Evolutionary conservation across 2,797 vertebrate genomes (phyloP).

Genomic region (Xenentodon cancila): DNA sequence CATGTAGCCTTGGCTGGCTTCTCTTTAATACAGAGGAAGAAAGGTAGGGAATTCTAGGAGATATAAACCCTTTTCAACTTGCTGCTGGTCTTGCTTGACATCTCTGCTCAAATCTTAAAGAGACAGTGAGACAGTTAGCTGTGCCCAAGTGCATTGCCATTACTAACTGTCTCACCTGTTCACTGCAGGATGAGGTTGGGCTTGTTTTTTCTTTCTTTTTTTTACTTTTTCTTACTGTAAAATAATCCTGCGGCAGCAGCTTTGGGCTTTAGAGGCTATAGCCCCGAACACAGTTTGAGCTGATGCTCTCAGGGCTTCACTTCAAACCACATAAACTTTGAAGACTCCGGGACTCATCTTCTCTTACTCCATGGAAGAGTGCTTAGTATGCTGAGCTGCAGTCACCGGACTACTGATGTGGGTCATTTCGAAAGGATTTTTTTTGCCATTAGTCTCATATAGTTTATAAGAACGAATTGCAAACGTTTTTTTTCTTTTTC

Average conservation of each 20-base stretch:
- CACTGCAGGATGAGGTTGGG: constrained; percentile 11
- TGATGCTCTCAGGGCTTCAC: constrained; percentile 56
- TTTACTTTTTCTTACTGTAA: constrained; percentile 32
- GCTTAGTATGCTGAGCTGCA: constrained; percentile 24
- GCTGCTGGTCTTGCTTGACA: constrained; percentile 51
- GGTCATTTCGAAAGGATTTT: constrained; percentile 3
- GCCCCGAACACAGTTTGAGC: constrained; percentile 53
- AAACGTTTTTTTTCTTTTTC: background rate
- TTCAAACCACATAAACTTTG: constrained; percentile 57
- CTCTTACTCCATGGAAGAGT: constrained; percentile 31
- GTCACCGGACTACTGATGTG: background rate
- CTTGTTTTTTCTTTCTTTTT: background rate
- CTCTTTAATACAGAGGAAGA: constrained; percentile 15
- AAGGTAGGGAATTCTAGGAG: constrained; percentile 22
- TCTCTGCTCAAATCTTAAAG: constrained; percentile 36
- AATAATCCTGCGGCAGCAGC: constrained; percentile 51
- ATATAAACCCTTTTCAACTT: constrained; percentile 36
- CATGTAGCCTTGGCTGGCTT: constrained; percentile 18
- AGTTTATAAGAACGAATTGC: background rate
- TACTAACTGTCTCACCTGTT: constrained; percentile 55
- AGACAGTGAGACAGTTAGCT: constrained; percentile 12
- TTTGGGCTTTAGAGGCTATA: constrained; percentile 50
- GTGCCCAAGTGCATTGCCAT: constrained; percentile 10
- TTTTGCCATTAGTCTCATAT: constrained; percentile 1
- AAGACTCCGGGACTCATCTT: constrained; percentile 46